These are phyloP conservation scores for Hypolimnas misippus DNA, from an alignment of 2,888 invertebrate species.

Conservation along the genomic window DNA sequence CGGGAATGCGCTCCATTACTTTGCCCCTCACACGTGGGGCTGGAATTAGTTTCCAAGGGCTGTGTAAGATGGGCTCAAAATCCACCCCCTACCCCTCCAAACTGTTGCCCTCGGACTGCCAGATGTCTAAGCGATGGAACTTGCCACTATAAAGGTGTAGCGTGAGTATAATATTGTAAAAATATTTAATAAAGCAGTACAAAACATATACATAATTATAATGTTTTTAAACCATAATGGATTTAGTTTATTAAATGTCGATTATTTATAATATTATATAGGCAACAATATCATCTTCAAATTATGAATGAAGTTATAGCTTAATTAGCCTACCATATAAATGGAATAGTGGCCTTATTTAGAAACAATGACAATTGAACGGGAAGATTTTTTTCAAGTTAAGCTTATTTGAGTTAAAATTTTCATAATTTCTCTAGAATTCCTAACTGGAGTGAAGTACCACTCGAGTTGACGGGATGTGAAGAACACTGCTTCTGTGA, in stretches of 20 bases:
- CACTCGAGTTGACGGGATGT: slow-evolving; percentile 91
- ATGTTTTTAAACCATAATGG: no score
- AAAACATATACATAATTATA: no score
- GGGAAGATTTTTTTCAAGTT: no score
- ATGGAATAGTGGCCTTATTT: no score
- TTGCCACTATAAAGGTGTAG: slow-evolving; percentile 88
- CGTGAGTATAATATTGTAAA: slow-evolving; percentile 57
- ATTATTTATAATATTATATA: no score
- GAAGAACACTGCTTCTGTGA: slow-evolving; percentile 94
- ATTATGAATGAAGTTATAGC: no score
- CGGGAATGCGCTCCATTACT: slow-evolving; percentile 91
- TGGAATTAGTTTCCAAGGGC: slow-evolving; percentile 92
- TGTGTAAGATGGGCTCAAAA: slow-evolving; percentile 94
- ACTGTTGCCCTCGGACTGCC: slow-evolving; percentile 92
- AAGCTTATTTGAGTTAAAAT: no score
- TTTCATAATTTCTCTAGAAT: slow-evolving; percentile 66
- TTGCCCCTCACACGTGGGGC: slow-evolving; percentile 92
- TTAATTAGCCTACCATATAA: no score
- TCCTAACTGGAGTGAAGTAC: slow-evolving; percentile 93
- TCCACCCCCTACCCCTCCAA: slow-evolving; percentile 89
- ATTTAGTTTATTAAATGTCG: no score
- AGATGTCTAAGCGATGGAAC: slow-evolving; percentile 92
- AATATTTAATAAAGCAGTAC: no score
- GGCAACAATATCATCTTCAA: no score
- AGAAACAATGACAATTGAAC: no score